phyloP scores from a whole-genome alignment of 2,797 vertebrate species.

The Dromococcyx pavoninus region DNA sequence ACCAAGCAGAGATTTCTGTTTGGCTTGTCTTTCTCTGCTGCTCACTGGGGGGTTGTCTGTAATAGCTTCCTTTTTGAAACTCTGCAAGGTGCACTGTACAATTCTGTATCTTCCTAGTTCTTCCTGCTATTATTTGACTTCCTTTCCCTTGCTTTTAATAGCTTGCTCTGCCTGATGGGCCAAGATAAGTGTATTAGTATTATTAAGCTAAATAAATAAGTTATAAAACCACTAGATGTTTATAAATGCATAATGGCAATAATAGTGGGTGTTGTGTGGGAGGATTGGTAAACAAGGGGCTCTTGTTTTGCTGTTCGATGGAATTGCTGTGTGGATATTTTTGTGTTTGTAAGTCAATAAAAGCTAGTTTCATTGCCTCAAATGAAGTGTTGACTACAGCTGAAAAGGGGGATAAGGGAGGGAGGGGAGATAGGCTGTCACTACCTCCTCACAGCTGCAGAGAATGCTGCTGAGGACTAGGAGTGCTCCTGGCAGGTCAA shows the following conservation, averaged over 20 bases:
- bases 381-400: neutral
- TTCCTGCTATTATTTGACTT: neutral
- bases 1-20: neutral
- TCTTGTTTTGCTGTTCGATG: neutral
- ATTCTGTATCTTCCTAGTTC: neutral
- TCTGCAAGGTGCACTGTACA: neutral
- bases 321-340: neutral
- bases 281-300: neutral
- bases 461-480: neutral
- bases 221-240: neutral
- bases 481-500: neutral
- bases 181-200: neutral
- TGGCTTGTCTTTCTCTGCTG: neutral
- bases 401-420: neutral
- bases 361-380: neutral
- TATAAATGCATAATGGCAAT: neutral
- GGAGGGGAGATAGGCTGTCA: neutral
- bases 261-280: neutral
- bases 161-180: neutral
- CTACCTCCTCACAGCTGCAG: neutral
- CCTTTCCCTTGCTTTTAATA: neutral
- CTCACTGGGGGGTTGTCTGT: neutral
- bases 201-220: neutral
- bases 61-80: neutral
- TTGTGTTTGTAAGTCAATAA: constrained; percentile 15